Evolutionary conservation across 2,113 vertebrate species (phyloP).

Genomic region (Callopanchax toddi): DNA sequence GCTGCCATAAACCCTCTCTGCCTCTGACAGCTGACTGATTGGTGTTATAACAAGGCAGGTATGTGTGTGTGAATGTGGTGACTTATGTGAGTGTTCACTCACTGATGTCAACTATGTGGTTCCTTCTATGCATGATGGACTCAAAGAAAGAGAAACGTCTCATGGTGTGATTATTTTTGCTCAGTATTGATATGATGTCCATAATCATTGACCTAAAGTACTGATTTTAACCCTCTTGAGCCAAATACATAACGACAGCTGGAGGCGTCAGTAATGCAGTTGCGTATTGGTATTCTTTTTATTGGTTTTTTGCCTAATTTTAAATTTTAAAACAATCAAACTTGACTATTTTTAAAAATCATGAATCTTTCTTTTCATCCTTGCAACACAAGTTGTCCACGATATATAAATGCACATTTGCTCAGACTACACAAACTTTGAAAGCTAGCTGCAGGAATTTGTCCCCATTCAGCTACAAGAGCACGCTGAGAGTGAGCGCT

Average conservation of each 20-base stretch:
- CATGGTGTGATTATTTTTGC: constrained; percentile 3
- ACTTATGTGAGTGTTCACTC: constrained; percentile 12
- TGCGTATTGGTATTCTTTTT: too few species aligned
- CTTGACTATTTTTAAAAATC: too few species aligned
- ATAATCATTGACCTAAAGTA: constrained; percentile 13
- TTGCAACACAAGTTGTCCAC: neutral
- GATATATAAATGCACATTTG: neutral
- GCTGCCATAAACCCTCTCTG: constrained; percentile 65
- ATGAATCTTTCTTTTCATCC: neutral
- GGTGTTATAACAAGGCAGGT: constrained; percentile 68
- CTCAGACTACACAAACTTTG: neutral
- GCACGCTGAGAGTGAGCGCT: constrained; percentile 5
- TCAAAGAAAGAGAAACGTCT: constrained; percentile 19
- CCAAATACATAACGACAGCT: constrained; percentile 2
- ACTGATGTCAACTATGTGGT: constrained; percentile 31
- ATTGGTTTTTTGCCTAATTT: too few species aligned
- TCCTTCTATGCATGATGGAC: constrained; percentile 13
- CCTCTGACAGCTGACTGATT: constrained; percentile 72
- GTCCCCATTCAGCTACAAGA: neutral
- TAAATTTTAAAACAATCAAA: too few species aligned
- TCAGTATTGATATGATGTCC: neutral
- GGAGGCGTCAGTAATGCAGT: neutral
- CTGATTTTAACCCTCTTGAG: constrained; percentile 8
- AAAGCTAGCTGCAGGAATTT: neutral
- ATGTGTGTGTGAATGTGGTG: constrained; percentile 31